These are phyloP conservation scores for Mesaphorura yosii DNA, from an alignment of 1,140 invertebrate species.

Conservation along the genomic window DNA sequence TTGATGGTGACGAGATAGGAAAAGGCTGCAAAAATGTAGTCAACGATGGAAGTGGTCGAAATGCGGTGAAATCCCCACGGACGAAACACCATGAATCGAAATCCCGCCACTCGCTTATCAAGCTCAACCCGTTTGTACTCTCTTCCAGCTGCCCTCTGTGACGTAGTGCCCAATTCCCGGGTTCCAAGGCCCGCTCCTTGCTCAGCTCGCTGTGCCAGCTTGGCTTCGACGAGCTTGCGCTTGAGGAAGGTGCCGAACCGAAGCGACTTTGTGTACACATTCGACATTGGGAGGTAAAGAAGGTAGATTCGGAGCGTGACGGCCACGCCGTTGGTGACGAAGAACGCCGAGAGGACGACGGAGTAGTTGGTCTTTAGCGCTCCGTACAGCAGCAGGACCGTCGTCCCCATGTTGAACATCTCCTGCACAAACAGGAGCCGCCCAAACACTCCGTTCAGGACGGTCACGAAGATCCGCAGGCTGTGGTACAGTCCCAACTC, in stretches of 20 bases:
- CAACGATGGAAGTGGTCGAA: constrained; percentile 1
- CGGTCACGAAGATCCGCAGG: neutral
- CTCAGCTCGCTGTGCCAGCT: no score
- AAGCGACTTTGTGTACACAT: neutral
- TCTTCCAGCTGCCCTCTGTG: no score
- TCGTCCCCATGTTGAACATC: neutral
- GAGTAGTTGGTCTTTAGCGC: neutral
- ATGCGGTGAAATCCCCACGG: constrained; percentile 1
- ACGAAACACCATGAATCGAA: neutral
- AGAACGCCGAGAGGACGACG: neutral
- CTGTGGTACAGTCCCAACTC: neutral
- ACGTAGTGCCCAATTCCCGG: no score
- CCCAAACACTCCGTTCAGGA: neutral
- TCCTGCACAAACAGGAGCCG: neutral
- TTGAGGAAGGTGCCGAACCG: neutral
- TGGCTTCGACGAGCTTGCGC: no score
- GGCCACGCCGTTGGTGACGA: neutral
- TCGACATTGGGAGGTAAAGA: constrained; percentile 3
- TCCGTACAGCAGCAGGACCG: neutral
- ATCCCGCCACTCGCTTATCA: neutral
- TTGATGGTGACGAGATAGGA: constrained; percentile 2
- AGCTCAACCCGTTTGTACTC: no score
- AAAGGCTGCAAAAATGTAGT: constrained; percentile 2
- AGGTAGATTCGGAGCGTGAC: constrained; percentile 4
- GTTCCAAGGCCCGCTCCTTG: no score